Percentiles rank a stretch among this genome's conserved stretches.
phyloP scores from a whole-genome alignment of 30 jellyfish, hydroid and myxozoan species.

The Aurelia aurita complex sp. Pacific region DNA sequence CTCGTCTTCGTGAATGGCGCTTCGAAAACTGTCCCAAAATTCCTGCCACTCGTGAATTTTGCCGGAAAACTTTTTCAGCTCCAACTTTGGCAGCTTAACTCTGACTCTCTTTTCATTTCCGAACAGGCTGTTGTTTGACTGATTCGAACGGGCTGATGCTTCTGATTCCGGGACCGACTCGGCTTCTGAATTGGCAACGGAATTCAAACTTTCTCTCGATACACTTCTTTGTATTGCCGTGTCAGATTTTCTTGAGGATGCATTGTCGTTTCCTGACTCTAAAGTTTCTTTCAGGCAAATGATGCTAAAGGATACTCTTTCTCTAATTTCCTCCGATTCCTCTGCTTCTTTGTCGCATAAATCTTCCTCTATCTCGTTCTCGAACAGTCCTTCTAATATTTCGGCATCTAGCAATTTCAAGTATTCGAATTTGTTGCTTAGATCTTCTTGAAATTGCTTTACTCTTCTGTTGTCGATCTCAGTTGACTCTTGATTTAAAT shows the following conservation, averaged over 20 bases:
- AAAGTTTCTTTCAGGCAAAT: slow-evolving; percentile 6
- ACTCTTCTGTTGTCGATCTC: background rate
- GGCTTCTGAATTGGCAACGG: background rate
- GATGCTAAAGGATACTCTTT: background rate
- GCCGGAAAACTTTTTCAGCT: slow-evolving; percentile 32
- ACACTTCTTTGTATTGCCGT: background rate
- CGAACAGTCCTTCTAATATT: slow-evolving; percentile 16
- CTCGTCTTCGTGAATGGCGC: slow-evolving; percentile 32
- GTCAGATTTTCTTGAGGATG: background rate
- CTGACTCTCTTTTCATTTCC: slow-evolving; percentile 6
- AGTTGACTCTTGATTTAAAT: too few relatives aligned
- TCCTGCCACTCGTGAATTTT: slow-evolving; percentile 4
- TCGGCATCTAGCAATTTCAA: slow-evolving; percentile 5
- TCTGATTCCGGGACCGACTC: background rate
- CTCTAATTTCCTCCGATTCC: slow-evolving; percentile 14
- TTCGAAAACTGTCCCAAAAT: slow-evolving; percentile 1
- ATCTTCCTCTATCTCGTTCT: slow-evolving; percentile 14
- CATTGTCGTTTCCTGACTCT: background rate
- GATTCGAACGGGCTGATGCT: background rate
- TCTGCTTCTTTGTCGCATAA: background rate
- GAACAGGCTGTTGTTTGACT: background rate
- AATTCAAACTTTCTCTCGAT: background rate
- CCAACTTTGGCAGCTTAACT: background rate
- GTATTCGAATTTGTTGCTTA: background rate
- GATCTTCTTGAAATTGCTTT: background rate